phyloP scores from a whole-genome alignment of 2,113 vertebrate species.

The Clupea harengus region DNA sequence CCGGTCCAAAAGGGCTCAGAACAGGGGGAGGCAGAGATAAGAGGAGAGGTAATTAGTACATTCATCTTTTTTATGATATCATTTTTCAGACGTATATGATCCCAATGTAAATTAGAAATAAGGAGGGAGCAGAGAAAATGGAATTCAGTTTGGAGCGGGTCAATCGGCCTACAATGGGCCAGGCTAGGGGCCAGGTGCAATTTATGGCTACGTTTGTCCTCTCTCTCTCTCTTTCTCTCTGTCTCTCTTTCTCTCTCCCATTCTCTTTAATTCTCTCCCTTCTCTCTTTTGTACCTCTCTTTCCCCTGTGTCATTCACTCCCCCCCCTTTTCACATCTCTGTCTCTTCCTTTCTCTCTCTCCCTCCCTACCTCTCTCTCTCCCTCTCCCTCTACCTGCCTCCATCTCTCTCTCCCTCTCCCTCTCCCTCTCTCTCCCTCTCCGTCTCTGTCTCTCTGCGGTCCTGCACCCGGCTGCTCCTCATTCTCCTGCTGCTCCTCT shows the following conservation, averaged over 20 bases:
- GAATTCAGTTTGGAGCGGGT: slow-evolving; percentile 98
- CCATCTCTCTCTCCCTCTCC: not conserved
- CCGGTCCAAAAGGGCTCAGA: slow-evolving; percentile 87
- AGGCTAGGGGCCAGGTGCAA: slow-evolving; percentile 94
- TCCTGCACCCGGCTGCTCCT: slow-evolving; percentile 70
- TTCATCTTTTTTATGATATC: slow-evolving; percentile 99
- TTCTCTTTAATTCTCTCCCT: slow-evolving; percentile 35
- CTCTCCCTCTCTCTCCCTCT: slow-evolving; percentile 43
- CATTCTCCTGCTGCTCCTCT: slow-evolving; percentile 77
- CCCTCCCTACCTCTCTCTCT: not conserved
- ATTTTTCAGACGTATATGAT: slow-evolving; percentile 99
- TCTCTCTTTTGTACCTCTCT: slow-evolving; percentile 22
- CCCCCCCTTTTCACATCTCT: slow-evolving; percentile 4
- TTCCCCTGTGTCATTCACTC: slow-evolving; percentile 46
- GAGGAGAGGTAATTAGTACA: slow-evolving; percentile 99
- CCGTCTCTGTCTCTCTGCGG: slow-evolving; percentile 47
- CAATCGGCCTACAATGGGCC: slow-evolving; percentile 94
- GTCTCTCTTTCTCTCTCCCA: slow-evolving; percentile 1
- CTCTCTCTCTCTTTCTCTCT: slow-evolving; percentile 57
- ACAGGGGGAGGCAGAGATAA: slow-evolving; percentile 91
- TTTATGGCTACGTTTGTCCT: slow-evolving; percentile 91
- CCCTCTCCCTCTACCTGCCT: slow-evolving; percentile 52
- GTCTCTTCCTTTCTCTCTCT: slow-evolving; percentile 10
- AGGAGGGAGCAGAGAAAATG: slow-evolving; percentile 99
- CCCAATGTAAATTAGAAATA: slow-evolving; percentile 99